Base-by-base conservation (phyloP, 2,888 invertebrate species). In the Mimumesa dahlbomi region DNA sequence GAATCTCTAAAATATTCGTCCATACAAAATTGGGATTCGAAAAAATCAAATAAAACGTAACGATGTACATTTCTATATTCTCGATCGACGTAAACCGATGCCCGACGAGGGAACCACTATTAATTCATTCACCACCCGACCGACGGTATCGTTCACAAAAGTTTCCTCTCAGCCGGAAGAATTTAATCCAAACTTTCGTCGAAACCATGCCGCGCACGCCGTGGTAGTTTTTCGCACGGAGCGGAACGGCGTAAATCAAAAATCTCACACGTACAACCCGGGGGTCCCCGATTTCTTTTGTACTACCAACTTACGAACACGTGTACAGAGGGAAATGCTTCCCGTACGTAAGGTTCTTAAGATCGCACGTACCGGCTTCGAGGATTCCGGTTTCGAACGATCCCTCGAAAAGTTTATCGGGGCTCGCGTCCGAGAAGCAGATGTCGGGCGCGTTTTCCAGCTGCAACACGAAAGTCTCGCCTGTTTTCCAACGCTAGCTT, bases 401-500 rank as follows among this genome's bases (percentile, higher is more conserved):
- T 71, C 45, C 54, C 63, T 14, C n/a, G n/a, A 45, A 66, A 66
- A 63, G 58, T 73, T 70, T 59, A 70, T 70, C 42, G 50, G 21
- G 52, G 29, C 34, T 2, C 25, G 36, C 31, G 68, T 9, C 19
- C 57, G 6, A 11, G 42, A 19, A 38, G 7, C 63, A 71, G 71
- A 62, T 71, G 71, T 45, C 34, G 50, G 52, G 14, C 52, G 21
- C 42, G 19, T 18, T 16, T 56, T 29, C 16, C 14, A 48, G 40
- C 6, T 25, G 25, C 7, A 43, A 19, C 48, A 21, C 42, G 42
- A 19, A 21, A 36, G 48, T 77, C 49, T 53, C 69, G 36, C 57
- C 65, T 43, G 63, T 57, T 63, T 45, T 70, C 64, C 77, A 57
- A 66, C 62, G n/a, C n/a, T n/a, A n/a, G n/a, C n/a, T n/a, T n/a